phyloP scores from a whole-genome alignment of 2,113 vertebrate genomes.

The Seriola aureovittata region DNA sequence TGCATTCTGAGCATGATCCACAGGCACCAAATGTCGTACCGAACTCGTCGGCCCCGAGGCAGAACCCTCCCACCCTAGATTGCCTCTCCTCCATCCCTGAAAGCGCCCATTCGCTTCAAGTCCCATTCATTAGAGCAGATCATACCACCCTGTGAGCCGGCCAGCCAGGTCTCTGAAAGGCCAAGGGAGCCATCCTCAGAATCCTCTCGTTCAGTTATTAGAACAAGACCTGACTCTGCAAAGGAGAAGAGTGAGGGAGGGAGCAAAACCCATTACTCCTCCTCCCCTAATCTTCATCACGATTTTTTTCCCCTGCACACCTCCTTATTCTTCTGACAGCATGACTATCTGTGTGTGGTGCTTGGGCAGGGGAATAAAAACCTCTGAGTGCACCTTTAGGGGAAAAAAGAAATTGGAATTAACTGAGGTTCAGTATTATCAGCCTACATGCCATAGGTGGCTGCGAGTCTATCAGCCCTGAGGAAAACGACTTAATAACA shows the following conservation, averaged over 20 bases:
- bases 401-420: conserved; percentile 52
- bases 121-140: conserved; percentile 66
- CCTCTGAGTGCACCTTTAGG: conserved; percentile 35
- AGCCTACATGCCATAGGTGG: conserved; percentile 71
- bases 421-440: conserved; percentile 68
- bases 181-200: conserved; percentile 33
- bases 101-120: conserved; percentile 57
- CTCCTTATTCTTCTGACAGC: conserved; percentile 30
- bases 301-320: not conserved
- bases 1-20: conserved; percentile 46
- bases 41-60: conserved; percentile 13
- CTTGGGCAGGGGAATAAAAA: conserved; percentile 40
- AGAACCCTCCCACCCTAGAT: conserved; percentile 41
- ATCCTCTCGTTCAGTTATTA: conserved; percentile 21
- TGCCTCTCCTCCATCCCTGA: conserved; percentile 50
- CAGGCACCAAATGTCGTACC: conserved; percentile 3
- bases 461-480: conserved; percentile 61
- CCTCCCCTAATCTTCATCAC: conserved; percentile 53
- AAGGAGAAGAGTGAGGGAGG: not conserved
- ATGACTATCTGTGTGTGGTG: conserved; percentile 11
- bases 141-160: conserved; percentile 37
- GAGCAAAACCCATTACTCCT: conserved; percentile 33
- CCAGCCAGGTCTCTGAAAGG: conserved; percentile 38
- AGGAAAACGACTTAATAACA: conserved; percentile 81
- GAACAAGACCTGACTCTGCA: conserved; percentile 43